Evolutionary conservation across 2,888 invertebrate genomes (phyloP), one percentile per base, ranked within the genome.

Genomic region (Leptopilina drosophilae): DNA sequence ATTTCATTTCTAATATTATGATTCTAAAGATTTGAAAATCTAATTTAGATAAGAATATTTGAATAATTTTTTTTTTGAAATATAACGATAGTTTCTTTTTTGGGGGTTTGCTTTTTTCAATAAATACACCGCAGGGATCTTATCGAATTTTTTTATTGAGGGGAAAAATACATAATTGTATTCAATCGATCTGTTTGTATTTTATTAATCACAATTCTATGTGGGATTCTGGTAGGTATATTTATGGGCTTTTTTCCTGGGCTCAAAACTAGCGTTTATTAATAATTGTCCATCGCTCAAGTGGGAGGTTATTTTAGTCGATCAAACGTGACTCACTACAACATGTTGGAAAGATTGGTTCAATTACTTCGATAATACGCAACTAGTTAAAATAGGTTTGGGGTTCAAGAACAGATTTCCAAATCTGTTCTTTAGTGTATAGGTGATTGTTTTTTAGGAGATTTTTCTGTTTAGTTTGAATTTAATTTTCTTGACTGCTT

Each of bases 221-320:
- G 9, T 59, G 59, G 59, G n/a, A 15, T 59, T 59, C 1, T 15
- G 20, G 6, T 42, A 20, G 9, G 3, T 59, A 7, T 15, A 62
- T 62, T 62, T 62, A 62, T 62, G 20, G 62, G 9, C 20, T 14
- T 62, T 62, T 62, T 62, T 20, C 20, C 9, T 62, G 15, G 15
- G 62, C 62, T 62, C 62, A 62, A 62, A 62, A 62, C 15, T 12
- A 40, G 53, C 53, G 33, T 59, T 77, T 59, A 75, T 80, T 82
- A 82, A 62, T 62, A 62, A 81, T 77, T 78, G 75, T 76, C 65
- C 59, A 77, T 77, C 49, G 20, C 15, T 56, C n/a, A 77, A 73
- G 75, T 79, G 76, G 59, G 46, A 80, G 75, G 78, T 76, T 80
- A 82, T 82, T 82, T 82, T 78, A 64, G 78, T 80, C 83, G 77